phyloP scores from a whole-genome alignment of 2,797 vertebrate species.

The Chelon labrosus region DNA sequence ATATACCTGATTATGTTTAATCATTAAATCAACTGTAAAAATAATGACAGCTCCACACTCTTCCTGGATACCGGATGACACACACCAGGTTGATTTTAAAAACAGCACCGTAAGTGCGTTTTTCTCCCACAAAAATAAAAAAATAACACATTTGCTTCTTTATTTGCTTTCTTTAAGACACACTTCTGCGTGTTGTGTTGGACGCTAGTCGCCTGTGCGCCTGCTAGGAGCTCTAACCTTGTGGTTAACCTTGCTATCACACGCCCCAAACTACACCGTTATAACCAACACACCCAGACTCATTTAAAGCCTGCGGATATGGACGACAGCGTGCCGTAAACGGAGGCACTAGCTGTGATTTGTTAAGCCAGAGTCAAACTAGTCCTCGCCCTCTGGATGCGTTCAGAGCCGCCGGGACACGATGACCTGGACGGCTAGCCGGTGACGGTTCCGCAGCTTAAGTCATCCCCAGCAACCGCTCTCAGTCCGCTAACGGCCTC shows the following conservation, averaged over 20 bases:
- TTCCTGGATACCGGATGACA: not conserved
- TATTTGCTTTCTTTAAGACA: accelerated
- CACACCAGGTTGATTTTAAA: not conserved
- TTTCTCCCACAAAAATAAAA: not conserved
- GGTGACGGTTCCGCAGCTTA: not conserved
- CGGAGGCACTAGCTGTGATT: not conserved
- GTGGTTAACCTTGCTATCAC: slow-evolving; percentile 83
- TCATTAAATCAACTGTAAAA: not conserved
- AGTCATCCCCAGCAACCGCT: not conserved
- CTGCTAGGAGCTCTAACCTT: slow-evolving; percentile 79
- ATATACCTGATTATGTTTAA: not conserved
- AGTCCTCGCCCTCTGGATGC: slow-evolving; percentile 9
- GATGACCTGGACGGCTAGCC: slow-evolving; percentile 69
- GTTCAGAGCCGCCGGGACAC: slow-evolving; percentile 63
- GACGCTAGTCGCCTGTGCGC: slow-evolving; percentile 1
- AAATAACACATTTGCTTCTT: accelerated
- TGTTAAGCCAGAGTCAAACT: not conserved
- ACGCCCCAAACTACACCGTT: not conserved
- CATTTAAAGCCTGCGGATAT: accelerated
- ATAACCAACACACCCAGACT: accelerated
- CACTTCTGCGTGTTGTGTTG: not conserved
- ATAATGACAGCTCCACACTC: not conserved
- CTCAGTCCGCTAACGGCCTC: accelerated
- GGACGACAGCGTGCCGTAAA: accelerated
- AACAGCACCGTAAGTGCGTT: not conserved